Percentiles rank a stretch among this genome's conserved stretches.
These are phyloP conservation scores for Siphamia tubifer DNA, from an alignment of 2,113 vertebrate species.

Conservation along the genomic window DNA sequence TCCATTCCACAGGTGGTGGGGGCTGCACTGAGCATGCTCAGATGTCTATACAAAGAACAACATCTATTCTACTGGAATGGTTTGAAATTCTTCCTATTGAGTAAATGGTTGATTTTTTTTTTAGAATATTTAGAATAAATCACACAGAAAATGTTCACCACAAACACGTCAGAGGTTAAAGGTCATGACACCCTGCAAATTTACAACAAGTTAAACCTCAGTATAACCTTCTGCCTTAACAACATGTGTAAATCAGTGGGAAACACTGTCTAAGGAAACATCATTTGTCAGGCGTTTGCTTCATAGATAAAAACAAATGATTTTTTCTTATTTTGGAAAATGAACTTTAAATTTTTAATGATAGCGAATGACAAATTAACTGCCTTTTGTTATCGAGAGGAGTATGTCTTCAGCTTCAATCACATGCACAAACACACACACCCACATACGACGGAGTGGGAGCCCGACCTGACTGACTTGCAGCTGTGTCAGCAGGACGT, in stretches of 20 bases:
- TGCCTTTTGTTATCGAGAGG: neutral
- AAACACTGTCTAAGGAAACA: neutral
- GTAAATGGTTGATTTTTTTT: too few species aligned
- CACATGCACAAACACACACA: slow-evolving; percentile 46
- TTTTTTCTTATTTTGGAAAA: neutral
- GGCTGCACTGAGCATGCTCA: too few species aligned
- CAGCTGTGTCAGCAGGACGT: slow-evolving; percentile 65
- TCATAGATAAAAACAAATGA: neutral
- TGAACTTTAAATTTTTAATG: neutral
- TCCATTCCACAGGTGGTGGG: too few species aligned
- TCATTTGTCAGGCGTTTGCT: neutral
- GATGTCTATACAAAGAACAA: too few species aligned
- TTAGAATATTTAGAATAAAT: too few species aligned
- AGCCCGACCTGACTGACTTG: slow-evolving; percentile 26
- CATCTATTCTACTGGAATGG: too few species aligned
- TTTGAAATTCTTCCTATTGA: too few species aligned
- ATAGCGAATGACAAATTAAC: neutral
- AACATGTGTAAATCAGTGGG: slow-evolving; percentile 37
- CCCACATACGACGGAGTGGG: slow-evolving; percentile 32
- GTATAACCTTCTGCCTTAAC: too few species aligned
- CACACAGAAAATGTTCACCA: too few species aligned
- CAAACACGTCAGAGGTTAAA: too few species aligned
- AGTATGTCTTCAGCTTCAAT: slow-evolving; percentile 23
- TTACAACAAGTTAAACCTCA: too few species aligned
- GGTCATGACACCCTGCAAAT: neutral